phyloP scores from a whole-genome alignment of 1,140 invertebrate species.

The Druon quercuslanigerum region DNA sequence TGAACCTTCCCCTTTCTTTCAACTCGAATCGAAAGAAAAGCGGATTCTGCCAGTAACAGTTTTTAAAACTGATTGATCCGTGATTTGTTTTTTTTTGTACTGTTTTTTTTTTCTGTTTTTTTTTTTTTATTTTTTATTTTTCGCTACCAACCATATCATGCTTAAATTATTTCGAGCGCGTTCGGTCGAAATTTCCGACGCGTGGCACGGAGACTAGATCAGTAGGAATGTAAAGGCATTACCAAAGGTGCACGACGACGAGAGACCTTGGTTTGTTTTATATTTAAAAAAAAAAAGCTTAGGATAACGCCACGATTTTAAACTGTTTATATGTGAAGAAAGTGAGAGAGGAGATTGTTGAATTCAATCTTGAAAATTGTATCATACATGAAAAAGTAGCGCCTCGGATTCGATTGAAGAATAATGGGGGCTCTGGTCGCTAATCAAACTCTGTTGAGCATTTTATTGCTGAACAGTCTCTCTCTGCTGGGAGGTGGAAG shows the following conservation, averaged over 20 bases:
- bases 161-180: conserved; percentile 12
- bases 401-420: neutral
- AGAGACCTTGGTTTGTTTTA: conserved; percentile 31
- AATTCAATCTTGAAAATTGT: conserved; percentile 19
- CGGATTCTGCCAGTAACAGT: neutral
- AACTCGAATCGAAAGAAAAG: neutral
- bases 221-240: conserved; percentile 19
- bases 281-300: conserved; percentile 1
- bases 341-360: conserved; percentile 5
- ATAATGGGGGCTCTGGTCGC: neutral
- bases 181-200: conserved; percentile 18
- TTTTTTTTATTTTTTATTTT: neutral
- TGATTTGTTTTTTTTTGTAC: neutral
- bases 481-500: neutral
- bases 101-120: conserved; percentile 2
- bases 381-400: neutral
- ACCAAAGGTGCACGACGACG: conserved; percentile 3
- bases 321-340: conserved; percentile 31
- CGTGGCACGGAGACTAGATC: neutral
- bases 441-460: conserved; percentile 24
- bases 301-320: conserved; percentile 13
- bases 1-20: neutral
- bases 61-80: neutral
- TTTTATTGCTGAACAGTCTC: conserved; percentile 19
- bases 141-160: conserved; percentile 26